Evolutionary conservation across 2,888 invertebrate species (phyloP), one percentile per base, ranked within the genome.

Genomic region (Eristalis pertinax): DNA sequence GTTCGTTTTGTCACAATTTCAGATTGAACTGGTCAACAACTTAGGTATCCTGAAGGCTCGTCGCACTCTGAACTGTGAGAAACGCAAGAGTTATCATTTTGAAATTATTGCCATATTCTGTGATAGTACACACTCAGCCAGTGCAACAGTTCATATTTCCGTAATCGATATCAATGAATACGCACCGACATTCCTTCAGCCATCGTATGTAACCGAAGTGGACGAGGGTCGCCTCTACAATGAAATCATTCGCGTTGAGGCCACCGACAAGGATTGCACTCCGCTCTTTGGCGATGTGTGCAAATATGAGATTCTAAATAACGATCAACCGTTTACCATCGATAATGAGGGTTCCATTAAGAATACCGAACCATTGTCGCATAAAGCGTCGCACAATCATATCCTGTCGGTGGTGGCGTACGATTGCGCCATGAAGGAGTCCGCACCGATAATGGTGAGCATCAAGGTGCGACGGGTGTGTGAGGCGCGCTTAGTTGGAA

Each of bases 131-230:
- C 96, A 96, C 91, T 97, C 97, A 26, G 96, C 97, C 92, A 97
- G 98, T 91, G 98, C 98, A 3, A 97, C 97, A 50, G 97, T 98
- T 73, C 97, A 98, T 94, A 98, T 99, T 91, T 97, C 97, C 24
- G 98, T 99, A 87, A 96, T 97, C 81, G 99, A 99, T 94, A 98
- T 98, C 90, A 99, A 99, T 94, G 98, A 99, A 93, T 98, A 97
- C 94, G 96, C 97, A 32, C 99, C 99, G 1, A 96, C 96, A 86
- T 99, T 99, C 94, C 94, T 96, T 73, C 97, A 98, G 92, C 96
- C 97, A 50, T 96, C 98, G 70, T 99, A 99, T 94, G 97, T 98
- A 41, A 96, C 96, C 89, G 95, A 97, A 41, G 95, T 93, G 0
- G 98, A 98, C 92, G 99, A 99, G 92, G 98, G 98, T 1, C 95